These are phyloP conservation scores for Bergia sp. DNA, from an alignment of 92 coral and sea anemone species.

Conservation along the genomic window DNA sequence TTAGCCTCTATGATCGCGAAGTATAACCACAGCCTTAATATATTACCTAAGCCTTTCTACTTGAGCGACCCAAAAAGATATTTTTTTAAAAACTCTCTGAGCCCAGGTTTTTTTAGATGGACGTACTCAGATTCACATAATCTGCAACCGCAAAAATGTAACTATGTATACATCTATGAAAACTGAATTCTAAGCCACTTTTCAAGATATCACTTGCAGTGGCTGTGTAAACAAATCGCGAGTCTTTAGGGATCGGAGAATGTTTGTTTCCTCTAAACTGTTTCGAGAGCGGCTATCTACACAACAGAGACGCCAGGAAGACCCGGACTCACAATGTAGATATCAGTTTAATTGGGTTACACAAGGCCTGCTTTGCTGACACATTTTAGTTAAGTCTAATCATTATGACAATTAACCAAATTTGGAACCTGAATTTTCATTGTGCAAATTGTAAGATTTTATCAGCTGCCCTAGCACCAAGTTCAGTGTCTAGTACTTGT, in stretches of 20 bases:
- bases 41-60: too few relatives aligned
- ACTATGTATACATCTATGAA: too few relatives aligned
- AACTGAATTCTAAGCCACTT: background rate
- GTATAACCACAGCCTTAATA: too few relatives aligned
- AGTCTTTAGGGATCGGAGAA: background rate
- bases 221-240: background rate
- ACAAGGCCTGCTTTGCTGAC: slow-evolving; percentile 15
- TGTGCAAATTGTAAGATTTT: slow-evolving; percentile 27
- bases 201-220: background rate
- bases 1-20: background rate
- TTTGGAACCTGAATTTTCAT: slow-evolving; percentile 20
- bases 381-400: slow-evolving; percentile 26
- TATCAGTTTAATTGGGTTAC: slow-evolving; percentile 19
- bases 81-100: background rate
- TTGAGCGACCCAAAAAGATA: too few relatives aligned
- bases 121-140: background rate
- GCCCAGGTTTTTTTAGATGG: background rate
- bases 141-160: background rate
- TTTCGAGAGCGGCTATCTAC: background rate
- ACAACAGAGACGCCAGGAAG: slow-evolving; percentile 20
- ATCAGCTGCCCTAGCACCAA: slow-evolving; percentile 3
- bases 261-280: background rate
- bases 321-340: background rate
- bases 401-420: slow-evolving; percentile 19
- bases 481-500: background rate